Evolutionary conservation across 1,140 invertebrate species (phyloP), one percentile per base, ranked within the genome.

Genomic region (Amyelois transitella): DNA sequence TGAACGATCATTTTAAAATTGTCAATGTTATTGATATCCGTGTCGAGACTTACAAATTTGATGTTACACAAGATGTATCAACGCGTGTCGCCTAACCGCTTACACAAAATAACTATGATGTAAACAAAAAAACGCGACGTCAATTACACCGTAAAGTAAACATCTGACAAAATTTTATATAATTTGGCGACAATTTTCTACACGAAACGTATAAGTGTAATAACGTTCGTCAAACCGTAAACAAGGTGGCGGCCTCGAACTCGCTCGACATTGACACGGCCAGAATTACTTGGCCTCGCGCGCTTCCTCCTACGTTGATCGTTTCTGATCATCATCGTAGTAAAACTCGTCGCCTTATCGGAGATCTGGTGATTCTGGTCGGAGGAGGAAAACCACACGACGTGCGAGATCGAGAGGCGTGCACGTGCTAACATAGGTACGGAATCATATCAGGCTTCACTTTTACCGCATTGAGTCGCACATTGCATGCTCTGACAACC

Each of bases 161-260:
- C 50, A 58, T 25, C 32, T 49, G 14, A 24, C 19, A 2, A 48
- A 14, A 10, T 14, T 48, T 28, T 38, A 38, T 49, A 48, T 14
- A 56, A 58, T 79, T 77, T 75, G 76, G 72, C 72, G 73, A 64
- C 66, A 67, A 67, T 69, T 63, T 65, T 64, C 64, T 60, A 48
- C 55, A 62, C 64, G 65, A 60, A 63, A 64, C 67, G 66, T 67
- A 61, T 63, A 63, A 62, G 59, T 64, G 74, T 72, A 75, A 77
- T 75, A 72, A 73, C 64, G 55, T 56, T 56, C 65, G 66, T 64
- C 61, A 48, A 66, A 65, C 55, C 58, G 75, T 77, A 73, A 80
- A 76, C 75, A 76, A 68, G 56, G 52, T 19, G 18, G 58, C 54
- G 69, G 55, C 77, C 74, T 75, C 74, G 65, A 80, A 75, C 69